A percentile compares a stretch with the other conserved stretches of the same genome.
phyloP scores from a whole-genome alignment of 2,797 vertebrate genomes.

The Cyprinodon diabolis region DNA sequence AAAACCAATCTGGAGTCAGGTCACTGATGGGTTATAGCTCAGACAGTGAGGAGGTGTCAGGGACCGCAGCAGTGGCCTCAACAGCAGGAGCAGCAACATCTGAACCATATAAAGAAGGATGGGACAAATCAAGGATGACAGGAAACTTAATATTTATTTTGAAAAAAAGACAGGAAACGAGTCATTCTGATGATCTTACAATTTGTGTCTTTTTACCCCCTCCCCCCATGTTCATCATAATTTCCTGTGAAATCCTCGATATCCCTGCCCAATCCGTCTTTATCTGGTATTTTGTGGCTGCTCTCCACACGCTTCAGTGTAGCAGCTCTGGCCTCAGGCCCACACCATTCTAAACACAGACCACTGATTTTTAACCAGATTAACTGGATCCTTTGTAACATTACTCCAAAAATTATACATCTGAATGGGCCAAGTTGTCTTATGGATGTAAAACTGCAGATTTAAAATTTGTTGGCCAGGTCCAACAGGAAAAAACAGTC shows the following conservation, averaged over 20 bases:
- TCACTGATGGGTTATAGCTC: conserved; percentile 31
- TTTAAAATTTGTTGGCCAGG: background rate
- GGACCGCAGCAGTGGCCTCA: conserved; percentile 51
- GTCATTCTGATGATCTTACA: background rate
- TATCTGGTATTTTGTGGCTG: conserved; percentile 48
- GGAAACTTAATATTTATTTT: conserved; percentile 9
- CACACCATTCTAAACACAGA: conserved; percentile 59
- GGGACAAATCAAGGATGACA: conserved; percentile 40
- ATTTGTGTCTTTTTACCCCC: background rate
- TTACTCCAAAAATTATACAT: background rate
- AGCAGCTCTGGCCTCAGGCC: conserved; percentile 40
- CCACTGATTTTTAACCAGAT: conserved; percentile 57
- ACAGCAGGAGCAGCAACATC: conserved; percentile 41
- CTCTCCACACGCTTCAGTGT: conserved; percentile 53
- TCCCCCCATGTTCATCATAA: background rate
- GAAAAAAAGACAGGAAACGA: background rate
- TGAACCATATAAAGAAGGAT: conserved; percentile 45
- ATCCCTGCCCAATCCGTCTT: conserved; percentile 50
- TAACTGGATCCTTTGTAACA: conserved; percentile 1
- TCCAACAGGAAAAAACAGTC: background rate
- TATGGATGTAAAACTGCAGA: conserved; percentile 4
- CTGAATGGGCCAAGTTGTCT: background rate
- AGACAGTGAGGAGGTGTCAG: conserved; percentile 56
- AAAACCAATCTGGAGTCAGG: conserved; percentile 11
- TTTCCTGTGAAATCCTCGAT: conserved; percentile 53